Conservation (phyloP, 2,797 vertebrate genomes). For the Cichlasoma orientale region DNA sequence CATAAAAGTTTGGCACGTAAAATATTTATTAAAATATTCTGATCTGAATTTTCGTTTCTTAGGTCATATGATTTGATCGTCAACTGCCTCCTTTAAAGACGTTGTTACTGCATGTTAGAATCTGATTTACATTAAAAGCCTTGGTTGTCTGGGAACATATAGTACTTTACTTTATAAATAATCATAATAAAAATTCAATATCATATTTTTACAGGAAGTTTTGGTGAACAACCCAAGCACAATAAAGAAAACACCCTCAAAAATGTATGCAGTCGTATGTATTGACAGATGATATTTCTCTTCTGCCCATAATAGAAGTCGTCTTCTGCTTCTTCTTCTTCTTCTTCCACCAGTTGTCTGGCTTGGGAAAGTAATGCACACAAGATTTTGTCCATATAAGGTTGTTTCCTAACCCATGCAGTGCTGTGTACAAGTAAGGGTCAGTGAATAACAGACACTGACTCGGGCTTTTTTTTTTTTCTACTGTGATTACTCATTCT, state of each 20-base stretch:
- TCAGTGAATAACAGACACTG: constrained; percentile 57
- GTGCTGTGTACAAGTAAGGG: constrained; percentile 43
- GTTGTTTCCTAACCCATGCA: constrained; percentile 30
- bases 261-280: background rate
- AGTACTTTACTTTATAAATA: background rate
- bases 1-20: background rate
- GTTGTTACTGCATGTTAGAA: background rate
- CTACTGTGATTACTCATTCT: constrained; percentile 63
- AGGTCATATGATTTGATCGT: background rate
- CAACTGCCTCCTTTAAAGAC: background rate
- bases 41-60: background rate
- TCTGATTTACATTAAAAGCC: background rate
- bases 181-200: background rate
- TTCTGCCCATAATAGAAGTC: background rate
- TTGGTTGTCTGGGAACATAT: background rate
- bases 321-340: background rate
- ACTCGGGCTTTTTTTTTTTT: constrained; percentile 41
- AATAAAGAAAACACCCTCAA: background rate
- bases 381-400: constrained; percentile 40
- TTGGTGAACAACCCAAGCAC: background rate
- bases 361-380: constrained; percentile 5
- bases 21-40: background rate
- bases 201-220: background rate
- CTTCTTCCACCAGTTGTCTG: background rate
- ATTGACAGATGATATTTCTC: background rate